These are phyloP conservation scores for Pecten maximus DNA, from an alignment of 2,888 invertebrate genomes.

Conservation along the genomic window DNA sequence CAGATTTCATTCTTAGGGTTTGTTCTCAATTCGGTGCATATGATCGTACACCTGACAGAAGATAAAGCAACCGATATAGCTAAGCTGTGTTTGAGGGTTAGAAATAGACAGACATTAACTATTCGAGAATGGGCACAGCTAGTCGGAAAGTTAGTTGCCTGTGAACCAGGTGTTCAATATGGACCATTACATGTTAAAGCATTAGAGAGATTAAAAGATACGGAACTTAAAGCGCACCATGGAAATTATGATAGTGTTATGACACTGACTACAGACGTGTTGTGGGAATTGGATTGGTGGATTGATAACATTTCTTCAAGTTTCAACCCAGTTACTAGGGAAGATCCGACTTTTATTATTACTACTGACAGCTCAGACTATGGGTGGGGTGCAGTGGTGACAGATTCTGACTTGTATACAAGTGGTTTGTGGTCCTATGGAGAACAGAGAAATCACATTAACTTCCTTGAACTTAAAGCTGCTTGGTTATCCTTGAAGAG, in stretches of 20 bases:
- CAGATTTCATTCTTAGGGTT: constrained; percentile 52
- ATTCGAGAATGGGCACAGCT: constrained; percentile 19
- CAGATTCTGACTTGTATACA: too few relatives aligned
- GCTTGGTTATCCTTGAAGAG: too few relatives aligned
- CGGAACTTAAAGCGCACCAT: background rate
- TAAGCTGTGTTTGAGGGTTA: too few relatives aligned
- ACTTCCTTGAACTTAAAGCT: too few relatives aligned
- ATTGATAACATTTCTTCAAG: background rate
- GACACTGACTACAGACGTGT: background rate
- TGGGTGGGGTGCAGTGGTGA: background rate
- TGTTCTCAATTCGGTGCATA: constrained; percentile 36
- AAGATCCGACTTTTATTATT: too few relatives aligned
- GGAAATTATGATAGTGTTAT: constrained; percentile 32
- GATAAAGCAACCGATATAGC: background rate
- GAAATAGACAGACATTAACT: too few relatives aligned
- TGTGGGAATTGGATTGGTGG: background rate
- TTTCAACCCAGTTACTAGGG: background rate
- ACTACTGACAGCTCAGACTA: too few relatives aligned
- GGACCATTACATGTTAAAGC: constrained; percentile 33
- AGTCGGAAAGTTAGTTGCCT: constrained; percentile 39
- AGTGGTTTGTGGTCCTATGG: constrained; percentile 45
- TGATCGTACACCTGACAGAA: constrained; percentile 30
- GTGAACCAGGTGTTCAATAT: constrained; percentile 41
- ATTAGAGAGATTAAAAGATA: constrained; percentile 21
- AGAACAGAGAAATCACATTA: constrained; percentile 50